Percentiles rank a stretch among this genome's conserved stretches.
phyloP scores from a whole-genome alignment of 2,888 invertebrate species.

The Euphydryas editha region DNA sequence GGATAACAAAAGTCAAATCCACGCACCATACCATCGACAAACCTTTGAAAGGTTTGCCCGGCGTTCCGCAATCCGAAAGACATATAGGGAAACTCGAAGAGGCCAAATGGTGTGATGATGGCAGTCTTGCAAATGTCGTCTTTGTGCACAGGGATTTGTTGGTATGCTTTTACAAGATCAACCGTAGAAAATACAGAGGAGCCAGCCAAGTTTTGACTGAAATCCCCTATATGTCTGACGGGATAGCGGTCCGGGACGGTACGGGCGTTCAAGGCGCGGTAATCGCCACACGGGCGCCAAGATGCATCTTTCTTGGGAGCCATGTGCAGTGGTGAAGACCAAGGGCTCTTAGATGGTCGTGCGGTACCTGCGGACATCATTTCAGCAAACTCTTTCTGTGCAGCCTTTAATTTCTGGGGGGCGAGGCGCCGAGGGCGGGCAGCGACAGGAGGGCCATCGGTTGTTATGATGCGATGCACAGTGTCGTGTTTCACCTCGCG shows the following conservation, averaged over 20 bases:
- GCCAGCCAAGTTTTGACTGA: background rate
- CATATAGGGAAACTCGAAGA: background rate
- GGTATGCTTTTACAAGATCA: conserved; percentile 1
- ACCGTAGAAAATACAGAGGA: background rate
- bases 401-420: conserved; percentile 37
- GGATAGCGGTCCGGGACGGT: conserved; percentile 37
- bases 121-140: background rate
- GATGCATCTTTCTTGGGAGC: conserved; percentile 46
- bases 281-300: conserved; percentile 43
- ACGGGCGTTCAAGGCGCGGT: conserved; percentile 34
- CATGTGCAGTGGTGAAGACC: too few relatives aligned
- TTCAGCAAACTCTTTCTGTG: conserved; percentile 42
- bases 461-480: conserved; percentile 32
- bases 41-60: background rate
- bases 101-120: background rate
- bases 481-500: conserved; percentile 17
- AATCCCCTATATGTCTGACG: conserved; percentile 12
- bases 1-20: too few relatives aligned
- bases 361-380: conserved; percentile 41
- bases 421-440: conserved; percentile 41
- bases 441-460: conserved; percentile 40
- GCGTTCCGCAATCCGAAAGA: background rate
- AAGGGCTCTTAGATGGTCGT: conserved; percentile 38
- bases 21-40: background rate
- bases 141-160: background rate